phyloP scores from a whole-genome alignment of 2,797 vertebrate genomes.

The Acanthiza pusilla region DNA sequence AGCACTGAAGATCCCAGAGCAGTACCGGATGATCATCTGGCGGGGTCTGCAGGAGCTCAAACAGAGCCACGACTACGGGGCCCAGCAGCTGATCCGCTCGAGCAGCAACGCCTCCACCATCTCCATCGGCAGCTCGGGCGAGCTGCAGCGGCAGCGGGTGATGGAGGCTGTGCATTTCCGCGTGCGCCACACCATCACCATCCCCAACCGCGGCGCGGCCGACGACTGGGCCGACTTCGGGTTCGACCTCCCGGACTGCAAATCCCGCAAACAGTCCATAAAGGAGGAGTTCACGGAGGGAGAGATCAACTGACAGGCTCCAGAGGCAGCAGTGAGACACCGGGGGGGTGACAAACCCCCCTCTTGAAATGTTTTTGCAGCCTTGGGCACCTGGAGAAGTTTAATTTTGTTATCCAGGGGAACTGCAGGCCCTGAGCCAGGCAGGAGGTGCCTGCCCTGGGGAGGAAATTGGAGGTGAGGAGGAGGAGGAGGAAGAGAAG shows the following conservation, averaged over 20 bases:
- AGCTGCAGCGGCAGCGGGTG: slow-evolving; percentile 94
- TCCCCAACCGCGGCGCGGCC: slow-evolving; percentile 84
- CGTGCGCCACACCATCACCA: slow-evolving; percentile 97
- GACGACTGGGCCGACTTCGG: slow-evolving; percentile 98
- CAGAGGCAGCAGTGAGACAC: accelerated
- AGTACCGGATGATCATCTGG: slow-evolving; percentile 92
- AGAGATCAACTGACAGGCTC: slow-evolving; percentile 82
- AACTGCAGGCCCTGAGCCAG: not conserved
- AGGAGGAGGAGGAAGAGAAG: not conserved
- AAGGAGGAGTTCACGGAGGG: slow-evolving; percentile 94
- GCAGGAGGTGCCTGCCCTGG: not conserved
- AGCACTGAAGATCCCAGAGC: slow-evolving; percentile 95
- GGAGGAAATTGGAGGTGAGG: not conserved
- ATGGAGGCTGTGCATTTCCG: slow-evolving; percentile 99
- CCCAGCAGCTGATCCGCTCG: slow-evolving; percentile 91
- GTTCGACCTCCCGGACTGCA: slow-evolving; percentile 97
- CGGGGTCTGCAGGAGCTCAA: slow-evolving; percentile 94
- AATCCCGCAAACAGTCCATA: slow-evolving; percentile 88
- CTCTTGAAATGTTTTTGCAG: not conserved
- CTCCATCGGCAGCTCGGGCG: slow-evolving; percentile 83
- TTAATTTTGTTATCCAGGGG: not conserved
- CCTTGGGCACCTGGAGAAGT: not conserved
- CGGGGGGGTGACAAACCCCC: accelerated
- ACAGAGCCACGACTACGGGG: slow-evolving; percentile 85
- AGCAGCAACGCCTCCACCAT: slow-evolving; percentile 89